Evolutionary conservation across 2,797 vertebrate genomes (phyloP), one percentile per base, ranked within the genome.

Genomic region (Tokudaia muenninki): DNA sequence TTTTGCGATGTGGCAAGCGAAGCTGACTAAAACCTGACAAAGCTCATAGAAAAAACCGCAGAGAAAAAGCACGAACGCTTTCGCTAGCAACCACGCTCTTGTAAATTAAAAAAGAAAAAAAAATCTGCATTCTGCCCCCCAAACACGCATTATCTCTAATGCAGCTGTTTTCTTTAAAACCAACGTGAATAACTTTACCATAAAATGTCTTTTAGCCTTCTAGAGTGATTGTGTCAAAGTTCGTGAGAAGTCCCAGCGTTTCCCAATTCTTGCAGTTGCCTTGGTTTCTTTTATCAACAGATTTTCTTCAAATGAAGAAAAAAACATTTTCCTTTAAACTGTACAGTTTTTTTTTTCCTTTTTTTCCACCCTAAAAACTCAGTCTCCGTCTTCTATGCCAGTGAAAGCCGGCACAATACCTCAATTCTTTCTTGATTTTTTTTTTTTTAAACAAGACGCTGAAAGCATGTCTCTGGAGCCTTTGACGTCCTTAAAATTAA

Each of bases 1-100:
- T 99, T 99, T 99, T 98, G 99, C 99, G 99, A 99, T 99, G 99
- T 99, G 99, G 99, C 99, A 99, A 99, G 99, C 99, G 99, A 99
- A 99, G 99, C 99, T 98, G 99, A 99, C 99, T 99, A 99, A 99
- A 99, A 99, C 99, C 99, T 99, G 98, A 99, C 99, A 99, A 99
- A 99, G 99, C 99, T 99, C 99, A 99, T 99, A 99, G 99, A 99
- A 99, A 99, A 99, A 99, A 99, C 99, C 99, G 99, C 99, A 99
- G 99, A 99, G 99, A 99, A 99, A 99, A 99, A 99, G 99, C 99
- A 99, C 99, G 99, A 99, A 99, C 98, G 99, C 99, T 99, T 98
- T 99, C 97, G 98, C 99, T 98, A 99, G 99, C 99, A 98, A 99
- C 99, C 98, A 99, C 98, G 98, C 99, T 99, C 99, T 97, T 97